Percentiles rank a stretch among this genome's conserved stretches.
Evolutionary conservation across 2,113 vertebrate species (phyloP).

Genomic region (Paramormyrops kingsleyae): DNA sequence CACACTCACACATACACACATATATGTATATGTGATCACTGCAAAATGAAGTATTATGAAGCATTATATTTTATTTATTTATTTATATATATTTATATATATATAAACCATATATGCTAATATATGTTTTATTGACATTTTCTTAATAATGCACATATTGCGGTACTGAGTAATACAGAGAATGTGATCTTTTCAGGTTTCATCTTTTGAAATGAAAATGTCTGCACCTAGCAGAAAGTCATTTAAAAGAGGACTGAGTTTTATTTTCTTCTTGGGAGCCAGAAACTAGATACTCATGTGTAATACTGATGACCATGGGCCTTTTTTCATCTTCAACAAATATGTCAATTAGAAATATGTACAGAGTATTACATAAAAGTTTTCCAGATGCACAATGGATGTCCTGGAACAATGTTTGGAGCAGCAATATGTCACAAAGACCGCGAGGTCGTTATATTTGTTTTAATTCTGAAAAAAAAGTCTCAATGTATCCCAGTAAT

Average conservation of each 20-base stretch:
- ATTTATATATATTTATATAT: too few relatives aligned
- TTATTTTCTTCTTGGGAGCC: not conserved
- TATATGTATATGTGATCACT: too few relatives aligned
- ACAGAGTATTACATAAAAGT: not conserved
- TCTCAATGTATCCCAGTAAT: not conserved
- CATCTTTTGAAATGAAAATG: not conserved
- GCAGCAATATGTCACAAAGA: not conserved
- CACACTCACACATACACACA: not conserved
- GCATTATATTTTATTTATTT: too few relatives aligned
- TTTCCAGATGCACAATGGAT: not conserved
- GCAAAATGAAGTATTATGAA: too few relatives aligned
- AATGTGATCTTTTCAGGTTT: not conserved
- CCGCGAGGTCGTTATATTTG: not conserved
- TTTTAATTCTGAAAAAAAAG: not conserved
- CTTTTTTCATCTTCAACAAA: not conserved
- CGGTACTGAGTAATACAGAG: not conserved
- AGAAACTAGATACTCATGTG: not conserved
- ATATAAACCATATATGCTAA: not conserved
- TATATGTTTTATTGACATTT: not conserved
- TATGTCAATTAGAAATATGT: not conserved
- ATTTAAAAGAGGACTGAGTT: not conserved
- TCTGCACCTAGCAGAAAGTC: not conserved
- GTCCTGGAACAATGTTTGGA: not conserved
- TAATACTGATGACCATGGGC: not conserved
- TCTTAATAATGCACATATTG: not conserved